A percentile compares a stretch with the other conserved stretches of the same genome.
Evolutionary conservation across 2,888 invertebrate genomes (phyloP).

Genomic region (Drosophila kuntzei): DNA sequence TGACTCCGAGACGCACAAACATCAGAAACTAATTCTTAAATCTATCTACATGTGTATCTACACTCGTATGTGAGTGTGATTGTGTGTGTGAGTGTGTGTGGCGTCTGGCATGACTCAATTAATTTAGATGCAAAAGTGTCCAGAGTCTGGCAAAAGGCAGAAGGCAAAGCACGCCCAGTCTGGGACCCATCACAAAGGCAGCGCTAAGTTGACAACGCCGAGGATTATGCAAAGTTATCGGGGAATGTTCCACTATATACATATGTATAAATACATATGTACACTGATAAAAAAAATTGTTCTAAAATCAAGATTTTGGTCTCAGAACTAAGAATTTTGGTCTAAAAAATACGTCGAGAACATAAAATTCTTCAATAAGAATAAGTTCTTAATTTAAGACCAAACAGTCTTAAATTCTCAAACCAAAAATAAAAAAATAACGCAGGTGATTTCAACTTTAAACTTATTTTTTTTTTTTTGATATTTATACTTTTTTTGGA

Average conservation of each 20-base stretch:
- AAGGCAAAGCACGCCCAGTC: constrained; percentile 66
- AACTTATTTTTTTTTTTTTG: no score
- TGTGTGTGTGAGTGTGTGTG: constrained; percentile 26
- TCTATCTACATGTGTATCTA: not conserved
- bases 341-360: no score
- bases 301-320: no score
- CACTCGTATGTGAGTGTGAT: not conserved
- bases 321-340: no score
- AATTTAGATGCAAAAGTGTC: constrained; percentile 69
- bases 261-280: constrained; percentile 6
- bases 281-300: no score
- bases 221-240: constrained; percentile 54
- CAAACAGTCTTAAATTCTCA: no score
- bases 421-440: no score
- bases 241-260: constrained; percentile 42
- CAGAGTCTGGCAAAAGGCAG: constrained; percentile 54
- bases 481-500: no score
- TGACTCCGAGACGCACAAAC: constrained; percentile 6
- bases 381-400: no score
- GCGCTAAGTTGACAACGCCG: constrained; percentile 59
- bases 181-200: constrained; percentile 44
- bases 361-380: no score
- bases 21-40: constrained; percentile 1
- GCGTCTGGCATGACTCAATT: constrained; percentile 70
- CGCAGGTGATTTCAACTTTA: no score